These are phyloP conservation scores for Hyles lineata DNA, from an alignment of 2,888 invertebrate species.

Conservation along the genomic window DNA sequence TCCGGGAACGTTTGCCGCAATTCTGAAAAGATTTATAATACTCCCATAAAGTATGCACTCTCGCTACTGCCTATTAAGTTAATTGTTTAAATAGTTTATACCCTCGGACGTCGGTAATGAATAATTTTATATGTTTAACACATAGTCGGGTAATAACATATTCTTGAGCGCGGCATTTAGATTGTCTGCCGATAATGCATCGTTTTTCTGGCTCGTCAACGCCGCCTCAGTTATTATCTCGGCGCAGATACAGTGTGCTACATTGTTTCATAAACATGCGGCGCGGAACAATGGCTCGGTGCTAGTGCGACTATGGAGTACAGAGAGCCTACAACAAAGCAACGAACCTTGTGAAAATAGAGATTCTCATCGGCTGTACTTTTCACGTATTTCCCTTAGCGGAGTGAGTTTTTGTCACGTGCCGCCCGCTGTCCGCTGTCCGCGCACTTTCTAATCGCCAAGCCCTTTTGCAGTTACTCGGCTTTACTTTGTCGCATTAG, in stretches of 20 bases:
- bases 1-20: background rate
- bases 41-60: slow-evolving; percentile 10
- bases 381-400: slow-evolving; percentile 59
- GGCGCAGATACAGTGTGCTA: slow-evolving; percentile 31
- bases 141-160: slow-evolving; percentile 14
- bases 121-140: slow-evolving; percentile 20
- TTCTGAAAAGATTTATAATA: slow-evolving; percentile 24
- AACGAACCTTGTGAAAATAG: slow-evolving; percentile 45
- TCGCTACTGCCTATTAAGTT: slow-evolving; percentile 20
- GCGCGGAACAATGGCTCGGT: slow-evolving; percentile 45
- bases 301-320: background rate
- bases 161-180: slow-evolving; percentile 13
- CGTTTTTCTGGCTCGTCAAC: slow-evolving; percentile 26
- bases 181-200: slow-evolving; percentile 12
- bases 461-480: slow-evolving; percentile 36
- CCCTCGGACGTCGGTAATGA: background rate
- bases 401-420: slow-evolving; percentile 51
- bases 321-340: slow-evolving; percentile 42
- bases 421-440: slow-evolving; percentile 29
- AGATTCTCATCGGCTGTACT: slow-evolving; percentile 50
- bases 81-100: slow-evolving; percentile 10
- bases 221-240: slow-evolving; percentile 7
- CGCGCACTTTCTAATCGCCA: slow-evolving; percentile 43
- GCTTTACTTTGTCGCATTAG: slow-evolving; percentile 59
- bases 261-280: slow-evolving; percentile 39